These are phyloP conservation scores for Gulo gulo DNA, from an alignment of 2,113 vertebrate genomes.

Conservation along the genomic window DNA sequence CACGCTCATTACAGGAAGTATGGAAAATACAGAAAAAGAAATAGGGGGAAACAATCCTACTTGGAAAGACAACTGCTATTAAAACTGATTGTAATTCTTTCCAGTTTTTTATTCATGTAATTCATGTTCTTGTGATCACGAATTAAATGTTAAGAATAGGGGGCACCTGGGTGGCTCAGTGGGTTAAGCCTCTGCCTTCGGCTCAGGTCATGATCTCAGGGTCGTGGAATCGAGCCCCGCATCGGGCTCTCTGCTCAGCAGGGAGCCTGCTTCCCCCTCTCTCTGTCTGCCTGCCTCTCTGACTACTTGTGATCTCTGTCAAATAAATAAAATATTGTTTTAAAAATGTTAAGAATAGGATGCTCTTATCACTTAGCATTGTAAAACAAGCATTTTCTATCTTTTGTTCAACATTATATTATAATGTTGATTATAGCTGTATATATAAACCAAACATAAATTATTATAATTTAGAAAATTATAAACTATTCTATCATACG, in stretches of 20 bases:
- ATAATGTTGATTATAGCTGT: neutral
- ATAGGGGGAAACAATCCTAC: neutral
- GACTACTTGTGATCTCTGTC: no score
- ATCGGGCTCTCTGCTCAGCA: no score
- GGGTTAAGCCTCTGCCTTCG: no score
- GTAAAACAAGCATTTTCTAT: neutral
- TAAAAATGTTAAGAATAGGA: neutral
- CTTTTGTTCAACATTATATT: neutral
- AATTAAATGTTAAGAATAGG: neutral
- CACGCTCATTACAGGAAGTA: neutral
- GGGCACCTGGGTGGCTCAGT: no score
- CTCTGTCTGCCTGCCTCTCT: no score
- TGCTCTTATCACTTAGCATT: neutral
- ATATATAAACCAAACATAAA: neutral
- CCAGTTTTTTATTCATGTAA: neutral
- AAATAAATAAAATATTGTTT: no score
- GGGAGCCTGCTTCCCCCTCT: no score
- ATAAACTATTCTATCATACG: neutral
- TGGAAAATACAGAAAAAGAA: neutral
- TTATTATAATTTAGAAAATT: neutral
- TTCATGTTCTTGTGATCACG: neutral
- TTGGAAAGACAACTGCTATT: neutral
- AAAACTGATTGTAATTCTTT: constrained; percentile 19
- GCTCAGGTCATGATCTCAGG: no score
- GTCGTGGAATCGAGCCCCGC: no score